These are phyloP conservation scores for Lithophane leautieri DNA, from an alignment of 2,888 invertebrate species.

Conservation along the genomic window DNA sequence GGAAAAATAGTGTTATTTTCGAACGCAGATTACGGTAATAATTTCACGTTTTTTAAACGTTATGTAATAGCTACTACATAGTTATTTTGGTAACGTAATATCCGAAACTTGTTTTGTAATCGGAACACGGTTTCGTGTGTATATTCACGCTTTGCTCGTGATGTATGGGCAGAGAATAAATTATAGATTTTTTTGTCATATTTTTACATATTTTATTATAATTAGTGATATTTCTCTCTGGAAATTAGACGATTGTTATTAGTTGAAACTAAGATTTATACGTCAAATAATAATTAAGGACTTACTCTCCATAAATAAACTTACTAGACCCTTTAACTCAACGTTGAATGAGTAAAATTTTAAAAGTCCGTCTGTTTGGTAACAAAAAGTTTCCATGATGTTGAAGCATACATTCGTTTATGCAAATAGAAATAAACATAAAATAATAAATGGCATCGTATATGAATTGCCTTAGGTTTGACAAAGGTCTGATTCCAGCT, in stretches of 20 bases:
- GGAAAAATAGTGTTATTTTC: slow-evolving; percentile 47
- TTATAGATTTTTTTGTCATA: background rate
- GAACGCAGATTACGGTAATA: slow-evolving; percentile 50
- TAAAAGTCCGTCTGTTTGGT: background rate
- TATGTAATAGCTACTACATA: slow-evolving; percentile 41
- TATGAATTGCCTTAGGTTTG: background rate
- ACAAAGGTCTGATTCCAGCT: background rate
- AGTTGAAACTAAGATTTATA: slow-evolving; percentile 23
- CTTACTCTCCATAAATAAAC: background rate
- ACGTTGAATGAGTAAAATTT: background rate
- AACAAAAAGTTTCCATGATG: background rate
- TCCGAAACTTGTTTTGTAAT: slow-evolving; percentile 61
- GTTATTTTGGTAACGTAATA: slow-evolving; percentile 61
- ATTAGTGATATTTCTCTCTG: background rate
- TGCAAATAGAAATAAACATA: background rate
- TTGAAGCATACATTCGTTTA: background rate
- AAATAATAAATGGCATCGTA: background rate
- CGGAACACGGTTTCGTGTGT: slow-evolving; percentile 50
- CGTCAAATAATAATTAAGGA: background rate
- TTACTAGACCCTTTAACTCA: background rate
- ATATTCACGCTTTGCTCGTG: slow-evolving; percentile 30
- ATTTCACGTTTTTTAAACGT: slow-evolving; percentile 29
- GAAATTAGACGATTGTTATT: background rate
- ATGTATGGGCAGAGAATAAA: slow-evolving; percentile 25
- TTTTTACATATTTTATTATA: slow-evolving; percentile 12